phyloP scores from a whole-genome alignment of 2,888 invertebrate genomes.

The Dicyrtomina minuta region DNA sequence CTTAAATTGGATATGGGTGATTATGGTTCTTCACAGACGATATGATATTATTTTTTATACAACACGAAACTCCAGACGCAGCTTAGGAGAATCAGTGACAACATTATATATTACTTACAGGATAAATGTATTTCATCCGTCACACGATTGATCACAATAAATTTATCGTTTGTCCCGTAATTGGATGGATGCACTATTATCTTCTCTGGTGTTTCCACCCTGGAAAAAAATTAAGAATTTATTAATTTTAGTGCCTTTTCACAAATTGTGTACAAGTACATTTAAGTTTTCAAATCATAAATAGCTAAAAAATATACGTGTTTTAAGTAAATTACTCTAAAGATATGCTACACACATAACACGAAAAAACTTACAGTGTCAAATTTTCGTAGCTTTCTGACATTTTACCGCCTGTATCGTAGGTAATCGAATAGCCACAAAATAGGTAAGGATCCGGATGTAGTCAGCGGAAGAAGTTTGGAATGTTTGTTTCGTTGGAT shows the following conservation, averaged over 20 bases:
- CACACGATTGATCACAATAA: conserved; percentile 81
- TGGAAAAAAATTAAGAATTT: conserved; percentile 57
- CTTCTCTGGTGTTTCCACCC: conserved; percentile 84
- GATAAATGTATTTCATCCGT: conserved; percentile 71
- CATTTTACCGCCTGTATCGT: conserved; percentile 27
- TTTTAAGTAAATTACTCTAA: no score
- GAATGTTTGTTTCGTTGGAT: no score
- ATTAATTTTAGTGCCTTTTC: conserved; percentile 19
- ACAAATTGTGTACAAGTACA: conserved; percentile 9
- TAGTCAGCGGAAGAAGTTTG: no score
- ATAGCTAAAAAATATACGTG: no score
- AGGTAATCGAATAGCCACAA: not conserved
- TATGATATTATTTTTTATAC: not conserved
- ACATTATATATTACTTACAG: conserved; percentile 59
- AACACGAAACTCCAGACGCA: not conserved
- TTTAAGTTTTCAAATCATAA: no score
- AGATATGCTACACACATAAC: no score
- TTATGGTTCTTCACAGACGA: no score
- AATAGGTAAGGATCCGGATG: not conserved
- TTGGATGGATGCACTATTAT: conserved; percentile 76
- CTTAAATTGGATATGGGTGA: no score
- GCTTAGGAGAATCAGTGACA: not conserved
- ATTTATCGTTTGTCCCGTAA: conserved; percentile 68
- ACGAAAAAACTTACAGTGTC: conserved; percentile 45
- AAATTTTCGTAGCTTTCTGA: conserved; percentile 38